phyloP scores from a whole-genome alignment of 2,888 invertebrate species.

The Alentia gelatinosa region DNA sequence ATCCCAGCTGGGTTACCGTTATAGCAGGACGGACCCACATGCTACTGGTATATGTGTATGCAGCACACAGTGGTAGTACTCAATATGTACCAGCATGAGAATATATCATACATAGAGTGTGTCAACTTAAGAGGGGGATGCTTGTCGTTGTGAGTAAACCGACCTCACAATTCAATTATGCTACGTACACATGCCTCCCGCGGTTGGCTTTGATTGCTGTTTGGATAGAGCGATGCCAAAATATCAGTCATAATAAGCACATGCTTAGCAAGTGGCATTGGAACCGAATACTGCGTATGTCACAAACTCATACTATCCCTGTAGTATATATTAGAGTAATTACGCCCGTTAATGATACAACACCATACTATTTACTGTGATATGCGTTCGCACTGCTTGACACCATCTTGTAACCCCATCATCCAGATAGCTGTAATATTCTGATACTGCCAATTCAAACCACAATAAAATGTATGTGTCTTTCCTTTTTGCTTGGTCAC shows the following conservation, averaged over 20 bases:
- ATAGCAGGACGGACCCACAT: neutral
- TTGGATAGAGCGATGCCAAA: neutral
- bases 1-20: neutral
- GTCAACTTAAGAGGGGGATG: neutral
- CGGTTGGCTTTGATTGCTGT: neutral
- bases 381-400: too few species aligned
- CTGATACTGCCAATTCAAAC: too few species aligned
- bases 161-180: neutral
- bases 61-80: neutral
- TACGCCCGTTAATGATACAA: too few species aligned
- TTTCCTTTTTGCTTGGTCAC: too few species aligned
- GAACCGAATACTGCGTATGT: too few species aligned
- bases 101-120: neutral
- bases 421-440: too few species aligned
- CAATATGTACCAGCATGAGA: neutral
- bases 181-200: neutral
- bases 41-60: neutral
- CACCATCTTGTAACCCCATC: too few species aligned
- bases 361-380: too few species aligned
- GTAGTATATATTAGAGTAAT: too few species aligned
- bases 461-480: too few species aligned
- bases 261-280: too few species aligned
- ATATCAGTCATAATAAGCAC: neutral
- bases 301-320: too few species aligned
- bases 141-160: neutral